Evolutionary conservation across 1,140 invertebrate genomes (phyloP).

Genomic region (Physella acuta): DNA sequence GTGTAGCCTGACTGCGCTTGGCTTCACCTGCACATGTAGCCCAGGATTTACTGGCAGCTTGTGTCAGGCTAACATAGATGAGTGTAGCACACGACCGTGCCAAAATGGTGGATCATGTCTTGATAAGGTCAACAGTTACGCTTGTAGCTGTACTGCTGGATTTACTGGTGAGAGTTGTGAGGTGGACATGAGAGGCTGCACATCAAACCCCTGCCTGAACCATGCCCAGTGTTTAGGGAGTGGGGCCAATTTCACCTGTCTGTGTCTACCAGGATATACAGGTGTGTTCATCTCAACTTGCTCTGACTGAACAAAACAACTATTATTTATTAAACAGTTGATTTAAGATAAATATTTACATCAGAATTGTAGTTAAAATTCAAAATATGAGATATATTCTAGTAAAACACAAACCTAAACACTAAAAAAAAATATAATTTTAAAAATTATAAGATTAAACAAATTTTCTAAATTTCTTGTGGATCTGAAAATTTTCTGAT

Average conservation of each 20-base stretch:
- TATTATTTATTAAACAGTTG: too few species aligned
- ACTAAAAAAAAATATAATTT: too few species aligned
- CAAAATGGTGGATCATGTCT: slow-evolving; percentile 38
- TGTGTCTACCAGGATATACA: slow-evolving; percentile 32
- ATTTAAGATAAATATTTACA: too few species aligned
- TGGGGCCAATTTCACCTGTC: slow-evolving; percentile 24
- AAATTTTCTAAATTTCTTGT: too few species aligned
- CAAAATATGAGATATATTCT: too few species aligned
- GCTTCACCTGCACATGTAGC: background rate
- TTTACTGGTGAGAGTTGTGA: slow-evolving; percentile 62
- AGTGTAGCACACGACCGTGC: slow-evolving; percentile 35
- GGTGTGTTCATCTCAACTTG: too few species aligned
- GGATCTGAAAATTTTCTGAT: too few species aligned
- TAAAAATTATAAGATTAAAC: too few species aligned
- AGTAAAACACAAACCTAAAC: too few species aligned
- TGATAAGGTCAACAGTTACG: slow-evolving; percentile 52
- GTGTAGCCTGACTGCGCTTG: slow-evolving; percentile 70
- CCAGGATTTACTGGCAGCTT: slow-evolving; percentile 25
- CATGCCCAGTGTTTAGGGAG: slow-evolving; percentile 60
- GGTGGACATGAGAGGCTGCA: slow-evolving; percentile 38
- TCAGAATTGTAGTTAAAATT: too few species aligned
- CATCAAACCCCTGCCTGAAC: slow-evolving; percentile 32
- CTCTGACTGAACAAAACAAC: too few species aligned
- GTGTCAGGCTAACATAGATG: slow-evolving; percentile 50
- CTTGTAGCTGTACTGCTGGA: slow-evolving; percentile 36